Evolutionary conservation across 1,140 invertebrate species (phyloP), one percentile per base, ranked within the genome.

Genomic region (Zelostemma sp.): DNA sequence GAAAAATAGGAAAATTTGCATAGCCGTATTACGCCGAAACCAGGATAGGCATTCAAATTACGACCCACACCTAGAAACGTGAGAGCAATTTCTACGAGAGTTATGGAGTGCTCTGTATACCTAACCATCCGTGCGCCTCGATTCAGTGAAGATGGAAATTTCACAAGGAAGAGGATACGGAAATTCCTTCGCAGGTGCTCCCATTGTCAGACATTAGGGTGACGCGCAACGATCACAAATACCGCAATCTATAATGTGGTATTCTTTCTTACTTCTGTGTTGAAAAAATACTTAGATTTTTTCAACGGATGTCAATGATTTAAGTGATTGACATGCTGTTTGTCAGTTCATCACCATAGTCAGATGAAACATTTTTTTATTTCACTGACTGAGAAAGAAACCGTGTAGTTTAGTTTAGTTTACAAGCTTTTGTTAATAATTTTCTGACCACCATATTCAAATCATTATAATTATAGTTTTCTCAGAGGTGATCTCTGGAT

Each of bases 1-100:
- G 60, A 62, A 62, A 62, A 62, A 62, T 62, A 55, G 48, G 60
- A 41, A 62, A 55, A 62, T 50, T 59, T 59, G 18, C 33, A 51
- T 58, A 38, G 46, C 55, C 1, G 55, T 43, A 41, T 28, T 41
- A 58, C 31, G 46, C 46, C 55, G 17, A 49, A 58, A 58, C 31
- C 19, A 49, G 31, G 45, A 47, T 49, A 58, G 55, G 46, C 55
- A 49, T 58, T 58, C 33, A 58, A 58, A 58, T 58, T 58, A 58
- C 55, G 33, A 48, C 18, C 35, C 55, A 49, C 17, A 49, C 46
- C 19, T 31, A 38, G 55, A 21, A 17, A 58, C 33, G 55, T 28
- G 33, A 47, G 33, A 49, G 55, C 55, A 58, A 58, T 58, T 58
- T 58, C 46, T 49, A 41, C 46, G 45, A 58, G 46, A 58, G 55